A percentile compares a stretch with the other conserved stretches of the same genome.
phyloP scores from a whole-genome alignment of 2,113 vertebrate genomes.

The Xiphophorus couchianus region DNA sequence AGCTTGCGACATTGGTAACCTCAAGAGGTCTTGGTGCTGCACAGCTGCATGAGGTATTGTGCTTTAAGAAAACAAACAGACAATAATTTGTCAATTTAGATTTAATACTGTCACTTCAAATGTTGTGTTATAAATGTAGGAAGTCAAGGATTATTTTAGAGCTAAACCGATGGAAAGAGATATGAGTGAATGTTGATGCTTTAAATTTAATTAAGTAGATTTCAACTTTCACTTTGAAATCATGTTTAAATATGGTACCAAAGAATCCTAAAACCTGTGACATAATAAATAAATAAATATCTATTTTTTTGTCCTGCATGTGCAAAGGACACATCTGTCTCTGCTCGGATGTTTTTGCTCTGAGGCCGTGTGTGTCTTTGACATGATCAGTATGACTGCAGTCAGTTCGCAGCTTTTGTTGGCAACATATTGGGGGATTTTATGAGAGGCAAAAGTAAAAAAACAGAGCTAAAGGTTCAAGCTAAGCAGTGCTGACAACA shows the following conservation, averaged over 20 bases:
- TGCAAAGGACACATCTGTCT: slow-evolving; percentile 25
- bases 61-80: not conserved
- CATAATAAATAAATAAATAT: not conserved
- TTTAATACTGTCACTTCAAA: not conserved
- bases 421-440: slow-evolving; percentile 24
- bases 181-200: not conserved
- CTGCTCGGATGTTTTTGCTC: slow-evolving; percentile 31
- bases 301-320: not conserved
- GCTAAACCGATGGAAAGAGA: not conserved
- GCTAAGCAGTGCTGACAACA: not conserved
- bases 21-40: slow-evolving; percentile 27
- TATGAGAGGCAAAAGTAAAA: slow-evolving; percentile 24
- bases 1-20: slow-evolving; percentile 12
- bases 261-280: not conserved
- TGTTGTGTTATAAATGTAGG: not conserved
- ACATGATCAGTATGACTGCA: slow-evolving; percentile 61
- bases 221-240: not conserved
- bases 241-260: not conserved
- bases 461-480: not conserved
- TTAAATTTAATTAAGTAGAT: not conserved
- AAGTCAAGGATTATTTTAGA: not conserved
- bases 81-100: slow-evolving; percentile 15
- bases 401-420: slow-evolving; percentile 43
- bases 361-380: slow-evolving; percentile 24
- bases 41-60: slow-evolving; percentile 33